Evolutionary conservation across 53 echinoderm and acorn worm genomes (phyloP), one percentile per base, ranked within the genome.

Genomic region (Zoroaster sp.): DNA sequence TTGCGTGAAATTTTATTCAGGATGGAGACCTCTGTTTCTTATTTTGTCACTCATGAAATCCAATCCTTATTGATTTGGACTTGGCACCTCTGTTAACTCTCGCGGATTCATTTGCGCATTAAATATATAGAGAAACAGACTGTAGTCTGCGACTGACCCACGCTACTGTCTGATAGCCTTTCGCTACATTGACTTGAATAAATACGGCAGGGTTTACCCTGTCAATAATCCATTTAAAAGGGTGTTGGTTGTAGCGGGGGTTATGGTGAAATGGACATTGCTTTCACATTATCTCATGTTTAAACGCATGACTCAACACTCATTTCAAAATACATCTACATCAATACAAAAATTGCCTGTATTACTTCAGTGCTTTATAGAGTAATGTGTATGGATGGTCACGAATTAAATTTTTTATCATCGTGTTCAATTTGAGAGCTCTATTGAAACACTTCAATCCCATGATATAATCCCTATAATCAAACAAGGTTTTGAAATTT

Each of bases 201-300:
- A 80, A 80, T 80, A 80, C 11, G 66, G 66, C 66, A 23, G 15
- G 40, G 65, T 38, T 65, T 39, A 35, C 63, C 40, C 40, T 18
- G 18, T 65, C 66, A 36, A 80, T 80, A 80, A 80, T 63, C 80
- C 63, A 80, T 80, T 80, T 65, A 80, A 80, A 37, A 80, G 66
- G 80, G 25, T 65, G 37, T 17, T 36, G 80, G 40, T 78, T 39
- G 35, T 36, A 59, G 63, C 63, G 1, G 21, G 28, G 63, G 63
- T 28, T 28, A 28, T 59, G 63, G 21, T 59, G 28, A 28, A 59
- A 23, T 59, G 63, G 63, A 59, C 52, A 52, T 52, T n/a, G 52
- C 52, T 52, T n/a, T 52, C 52, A 52, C 9, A 3, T 59, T 59
- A 59, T n/a, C n/a, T n/a, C n/a, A n/a, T 59, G 63, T 59, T 59